Evolutionary conservation across 1,140 invertebrate species (phyloP).

Genomic region (Cotesia typhae): DNA sequence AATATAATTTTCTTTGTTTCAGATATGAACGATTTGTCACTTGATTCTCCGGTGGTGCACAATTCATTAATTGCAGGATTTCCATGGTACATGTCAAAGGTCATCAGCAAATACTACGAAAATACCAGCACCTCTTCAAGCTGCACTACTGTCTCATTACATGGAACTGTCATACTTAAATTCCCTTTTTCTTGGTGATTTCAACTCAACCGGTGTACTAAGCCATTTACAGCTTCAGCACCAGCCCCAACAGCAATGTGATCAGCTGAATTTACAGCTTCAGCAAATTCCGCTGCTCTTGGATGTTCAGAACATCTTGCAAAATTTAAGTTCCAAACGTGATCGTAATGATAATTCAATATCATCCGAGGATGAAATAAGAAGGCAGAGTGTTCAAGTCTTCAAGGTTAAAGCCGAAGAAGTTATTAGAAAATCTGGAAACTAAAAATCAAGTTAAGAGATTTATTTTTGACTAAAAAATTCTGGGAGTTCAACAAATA

Average conservation of each 20-base stretch:
- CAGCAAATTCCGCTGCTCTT: slow-evolving; percentile 55
- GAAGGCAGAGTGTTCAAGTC: slow-evolving; percentile 60
- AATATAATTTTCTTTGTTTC: slow-evolving; percentile 33
- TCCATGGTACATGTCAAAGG: slow-evolving; percentile 70
- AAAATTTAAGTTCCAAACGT: slow-evolving; percentile 60
- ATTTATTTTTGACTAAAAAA: slow-evolving; percentile 1
- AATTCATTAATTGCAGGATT: slow-evolving; percentile 67
- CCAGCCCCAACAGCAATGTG: slow-evolving; percentile 31
- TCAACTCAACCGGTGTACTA: slow-evolving; percentile 45
- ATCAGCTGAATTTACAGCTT: slow-evolving; percentile 41
- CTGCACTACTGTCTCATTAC: slow-evolving; percentile 74
- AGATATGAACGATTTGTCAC: slow-evolving; percentile 70
- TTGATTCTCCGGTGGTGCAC: slow-evolving; percentile 69
- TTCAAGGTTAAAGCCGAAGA: slow-evolving; percentile 62
- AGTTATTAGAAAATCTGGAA: slow-evolving; percentile 59
- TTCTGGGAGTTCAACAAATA: neutral
- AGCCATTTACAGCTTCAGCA: slow-evolving; percentile 34
- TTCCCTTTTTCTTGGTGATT: slow-evolving; percentile 53
- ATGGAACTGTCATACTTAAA: slow-evolving; percentile 63
- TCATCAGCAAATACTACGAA: slow-evolving; percentile 62
- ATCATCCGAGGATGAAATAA: slow-evolving; percentile 61
- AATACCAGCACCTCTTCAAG: slow-evolving; percentile 71
- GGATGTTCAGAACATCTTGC: slow-evolving; percentile 57
- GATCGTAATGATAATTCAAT: slow-evolving; percentile 57
- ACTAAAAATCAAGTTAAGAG: slow-evolving; percentile 45